These are phyloP conservation scores for Tarsius wallacei DNA, from an alignment of 2,797 vertebrate species.

Conservation along the genomic window DNA sequence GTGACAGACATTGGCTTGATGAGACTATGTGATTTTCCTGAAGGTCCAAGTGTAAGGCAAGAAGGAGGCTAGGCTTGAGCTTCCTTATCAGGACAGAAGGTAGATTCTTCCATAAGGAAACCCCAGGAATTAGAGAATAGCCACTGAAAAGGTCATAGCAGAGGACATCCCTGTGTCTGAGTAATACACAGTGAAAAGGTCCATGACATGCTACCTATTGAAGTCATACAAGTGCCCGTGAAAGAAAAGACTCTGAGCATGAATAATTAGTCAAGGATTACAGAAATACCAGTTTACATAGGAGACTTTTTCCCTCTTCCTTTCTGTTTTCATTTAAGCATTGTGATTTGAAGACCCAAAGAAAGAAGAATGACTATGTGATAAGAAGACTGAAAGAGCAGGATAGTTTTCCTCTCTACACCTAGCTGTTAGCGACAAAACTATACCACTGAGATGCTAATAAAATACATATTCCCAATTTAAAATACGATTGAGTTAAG, in stretches of 20 bases:
- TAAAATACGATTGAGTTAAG: not conserved
- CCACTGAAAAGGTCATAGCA: not conserved
- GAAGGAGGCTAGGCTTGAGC: not conserved
- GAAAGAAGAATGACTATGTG: not conserved
- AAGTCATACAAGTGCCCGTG: not conserved
- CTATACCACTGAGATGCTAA: not conserved
- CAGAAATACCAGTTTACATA: not conserved
- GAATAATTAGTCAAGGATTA: not conserved
- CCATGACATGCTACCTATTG: fast-evolving
- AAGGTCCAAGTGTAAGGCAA: not conserved
- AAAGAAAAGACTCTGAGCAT: not conserved
- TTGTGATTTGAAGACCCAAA: not conserved
- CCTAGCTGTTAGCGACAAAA: not conserved
- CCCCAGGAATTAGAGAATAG: not conserved
- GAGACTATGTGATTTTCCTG: not conserved
- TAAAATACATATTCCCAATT: not conserved
- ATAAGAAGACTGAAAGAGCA: not conserved
- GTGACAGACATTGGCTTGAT: not conserved
- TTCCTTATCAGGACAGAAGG: not conserved
- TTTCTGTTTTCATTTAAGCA: not conserved
- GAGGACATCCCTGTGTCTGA: not conserved
- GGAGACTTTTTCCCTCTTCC: fast-evolving
- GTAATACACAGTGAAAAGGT: not conserved
- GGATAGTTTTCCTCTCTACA: not conserved
- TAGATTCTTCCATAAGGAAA: not conserved